Base-by-base conservation (phyloP, 2,888 invertebrate species). In the Coleophora deauratella region DNA sequence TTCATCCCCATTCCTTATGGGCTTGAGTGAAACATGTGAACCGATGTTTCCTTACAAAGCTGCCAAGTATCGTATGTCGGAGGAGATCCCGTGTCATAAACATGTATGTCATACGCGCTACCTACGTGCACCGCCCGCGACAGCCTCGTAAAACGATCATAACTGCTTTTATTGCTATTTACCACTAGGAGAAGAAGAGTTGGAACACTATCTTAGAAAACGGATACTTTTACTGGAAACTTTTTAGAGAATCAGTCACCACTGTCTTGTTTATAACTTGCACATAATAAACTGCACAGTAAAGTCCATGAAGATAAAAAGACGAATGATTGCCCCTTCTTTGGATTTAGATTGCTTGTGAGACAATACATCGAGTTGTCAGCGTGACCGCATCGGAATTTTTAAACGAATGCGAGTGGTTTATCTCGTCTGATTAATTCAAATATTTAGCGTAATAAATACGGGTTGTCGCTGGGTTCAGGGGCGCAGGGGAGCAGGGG, bases 401-500 rank as follows among this genome's bases (percentile, higher is more conserved):
- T 65, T 78, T 74, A 72, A 78, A 71, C 79, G 77, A 72, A 78
- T 70, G 66, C 72, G 70, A 71, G 66, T 76, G 69, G 80, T 82
- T 81, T 81, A 82, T 82, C 80, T 80, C 79, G 76, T 78, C 77
- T 81, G 82, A 82, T 84, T 82, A 84, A 85, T 84, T 84, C 81
- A 82, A 79, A 84, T 81, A 85, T 81, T 84, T 82, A 81, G 73
- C 79, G 76, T 78, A 81, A 81, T 84, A 81, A 84, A 85, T 84
- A 79, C 72, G 57, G 60, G 55, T 52, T 51, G 63, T 44, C 46
- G 55, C 56, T 52, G 59, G 46, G 49, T 46, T 51, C 56, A 51
- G 58, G 43, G 50, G 49, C 52, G 49, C 15, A 27, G 41, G 52
- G 56, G 56, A 57, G 55, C 55, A 53, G 62, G 59, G 59, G 62